Percentiles rank a stretch among this genome's conserved stretches.
Conservation (phyloP, 2,797 vertebrate species). For the Psittacula echo region DNA sequence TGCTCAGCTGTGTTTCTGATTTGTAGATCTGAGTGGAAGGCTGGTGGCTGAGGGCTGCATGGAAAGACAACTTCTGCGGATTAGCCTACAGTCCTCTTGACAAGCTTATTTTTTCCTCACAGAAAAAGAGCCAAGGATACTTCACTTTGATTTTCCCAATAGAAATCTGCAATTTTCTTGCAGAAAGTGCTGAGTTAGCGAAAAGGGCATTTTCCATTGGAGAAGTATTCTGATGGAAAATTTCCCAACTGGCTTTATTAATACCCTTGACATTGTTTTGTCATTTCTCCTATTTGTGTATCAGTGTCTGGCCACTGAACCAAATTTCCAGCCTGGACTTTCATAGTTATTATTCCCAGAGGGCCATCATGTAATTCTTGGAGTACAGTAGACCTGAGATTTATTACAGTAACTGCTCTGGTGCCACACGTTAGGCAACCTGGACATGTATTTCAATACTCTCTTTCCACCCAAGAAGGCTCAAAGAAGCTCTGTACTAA, state of each 20-base stretch:
- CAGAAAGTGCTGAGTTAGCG: slow-evolving; percentile 55
- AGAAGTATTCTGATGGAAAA: slow-evolving; percentile 61
- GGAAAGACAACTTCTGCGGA: background rate
- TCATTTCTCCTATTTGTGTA: slow-evolving; percentile 52
- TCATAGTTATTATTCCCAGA: slow-evolving; percentile 33
- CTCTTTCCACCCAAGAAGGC: slow-evolving; percentile 22
- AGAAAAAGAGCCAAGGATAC: slow-evolving; percentile 25
- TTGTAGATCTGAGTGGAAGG: background rate
- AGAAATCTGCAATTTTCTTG: slow-evolving; percentile 48
- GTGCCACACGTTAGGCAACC: slow-evolving; percentile 68
- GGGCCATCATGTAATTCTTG: slow-evolving; percentile 58
- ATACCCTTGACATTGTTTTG: slow-evolving; percentile 70
- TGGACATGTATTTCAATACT: slow-evolving; percentile 38
- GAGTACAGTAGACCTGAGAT: slow-evolving; percentile 62
- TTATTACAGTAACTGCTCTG: slow-evolving; percentile 51
- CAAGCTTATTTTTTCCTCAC: background rate
- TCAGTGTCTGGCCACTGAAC: slow-evolving; percentile 37
- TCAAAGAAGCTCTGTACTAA: background rate
- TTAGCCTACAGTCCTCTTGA: rapidly evolving
- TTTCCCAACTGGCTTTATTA: slow-evolving; percentile 64
- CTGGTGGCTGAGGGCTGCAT: background rate
- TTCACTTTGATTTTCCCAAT: slow-evolving; percentile 41
- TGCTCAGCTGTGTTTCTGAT: background rate
- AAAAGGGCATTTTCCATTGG: slow-evolving; percentile 36
- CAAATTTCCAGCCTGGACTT: slow-evolving; percentile 43